phyloP scores from a whole-genome alignment of 2,113 vertebrate genomes.

The Oncorhynchus kisutch region DNA sequence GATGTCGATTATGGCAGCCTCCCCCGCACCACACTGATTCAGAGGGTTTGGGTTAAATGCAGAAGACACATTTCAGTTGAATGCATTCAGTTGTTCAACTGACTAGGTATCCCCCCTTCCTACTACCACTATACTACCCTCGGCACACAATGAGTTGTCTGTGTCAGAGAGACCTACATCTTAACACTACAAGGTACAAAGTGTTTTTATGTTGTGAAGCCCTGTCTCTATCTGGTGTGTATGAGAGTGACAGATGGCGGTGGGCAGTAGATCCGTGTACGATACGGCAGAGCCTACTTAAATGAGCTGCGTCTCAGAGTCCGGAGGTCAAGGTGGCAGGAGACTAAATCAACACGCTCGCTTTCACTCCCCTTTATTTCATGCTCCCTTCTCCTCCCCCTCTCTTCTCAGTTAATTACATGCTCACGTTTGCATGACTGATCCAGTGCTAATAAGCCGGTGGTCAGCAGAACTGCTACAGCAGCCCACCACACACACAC shows the following conservation, averaged over 20 bases:
- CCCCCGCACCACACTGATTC: no score
- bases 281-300: slow-evolving; percentile 41
- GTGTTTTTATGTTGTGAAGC: no score
- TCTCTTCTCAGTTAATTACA: slow-evolving; percentile 63
- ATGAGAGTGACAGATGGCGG: slow-evolving; percentile 23
- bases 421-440: slow-evolving; percentile 59
- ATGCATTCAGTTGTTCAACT: no score
- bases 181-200: no score
- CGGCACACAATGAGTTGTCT: no score
- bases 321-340: slow-evolving; percentile 69
- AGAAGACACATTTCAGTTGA: no score
- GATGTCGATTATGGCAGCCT: no score
- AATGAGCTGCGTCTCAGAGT: slow-evolving; percentile 66
- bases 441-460: slow-evolving; percentile 58
- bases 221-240: background rate
- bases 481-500: slow-evolving; percentile 18
- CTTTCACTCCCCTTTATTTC: background rate
- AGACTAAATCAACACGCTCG: slow-evolving; percentile 51
- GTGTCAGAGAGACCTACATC: no score
- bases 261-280: slow-evolving; percentile 53
- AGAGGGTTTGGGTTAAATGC: no score
- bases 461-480: slow-evolving; percentile 41
- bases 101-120: no score
- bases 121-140: no score
- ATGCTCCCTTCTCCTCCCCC: slow-evolving; percentile 1